Conservation (phyloP, 2,888 invertebrate genomes). For the Synanthedon vespiformis region DNA sequence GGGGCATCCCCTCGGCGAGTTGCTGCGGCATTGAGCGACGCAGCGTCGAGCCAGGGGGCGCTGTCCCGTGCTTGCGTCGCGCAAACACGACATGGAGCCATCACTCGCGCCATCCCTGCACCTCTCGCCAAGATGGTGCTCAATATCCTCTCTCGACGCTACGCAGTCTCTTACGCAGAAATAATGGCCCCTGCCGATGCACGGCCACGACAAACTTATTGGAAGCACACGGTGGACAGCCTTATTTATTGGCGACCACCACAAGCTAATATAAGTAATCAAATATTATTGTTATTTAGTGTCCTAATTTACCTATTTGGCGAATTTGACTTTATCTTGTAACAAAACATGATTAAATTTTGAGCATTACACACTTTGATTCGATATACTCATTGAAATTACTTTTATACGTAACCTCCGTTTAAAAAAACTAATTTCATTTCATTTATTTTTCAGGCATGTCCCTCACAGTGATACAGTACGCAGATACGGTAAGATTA, state of each 20-base stretch:
- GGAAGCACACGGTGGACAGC: conserved; percentile 74
- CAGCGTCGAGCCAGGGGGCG: conserved; percentile 60
- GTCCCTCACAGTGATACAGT: conserved; percentile 78
- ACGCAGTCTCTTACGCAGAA: conserved; percentile 76
- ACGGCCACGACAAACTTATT: conserved; percentile 63
- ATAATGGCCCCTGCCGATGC: conserved; percentile 49
- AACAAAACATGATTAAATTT: too few species aligned
- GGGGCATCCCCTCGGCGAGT: conserved; percentile 54
- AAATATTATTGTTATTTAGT: background rate
- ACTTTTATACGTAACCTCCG: conserved; percentile 54
- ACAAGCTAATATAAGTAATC: conserved; percentile 81
- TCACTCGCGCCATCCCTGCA: conserved; percentile 75
- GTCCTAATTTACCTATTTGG: background rate
- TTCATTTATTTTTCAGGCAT: conserved; percentile 65
- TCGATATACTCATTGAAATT: too few species aligned
- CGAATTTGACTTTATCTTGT: too few species aligned
- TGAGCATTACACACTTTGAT: too few species aligned
- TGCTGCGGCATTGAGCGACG: conserved; percentile 33
- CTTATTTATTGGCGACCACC: conserved; percentile 81
- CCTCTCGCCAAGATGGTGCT: conserved; percentile 60
- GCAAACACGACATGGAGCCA: conserved; percentile 61
- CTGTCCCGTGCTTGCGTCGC: conserved; percentile 64
- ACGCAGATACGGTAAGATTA: conserved; percentile 73
- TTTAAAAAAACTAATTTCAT: conserved; percentile 77
- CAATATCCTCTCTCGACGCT: conserved; percentile 75